Percentiles rank a stretch among this genome's conserved stretches.
phyloP scores from a whole-genome alignment of 2,888 invertebrate genomes.

The Ochropacha duplaris region DNA sequence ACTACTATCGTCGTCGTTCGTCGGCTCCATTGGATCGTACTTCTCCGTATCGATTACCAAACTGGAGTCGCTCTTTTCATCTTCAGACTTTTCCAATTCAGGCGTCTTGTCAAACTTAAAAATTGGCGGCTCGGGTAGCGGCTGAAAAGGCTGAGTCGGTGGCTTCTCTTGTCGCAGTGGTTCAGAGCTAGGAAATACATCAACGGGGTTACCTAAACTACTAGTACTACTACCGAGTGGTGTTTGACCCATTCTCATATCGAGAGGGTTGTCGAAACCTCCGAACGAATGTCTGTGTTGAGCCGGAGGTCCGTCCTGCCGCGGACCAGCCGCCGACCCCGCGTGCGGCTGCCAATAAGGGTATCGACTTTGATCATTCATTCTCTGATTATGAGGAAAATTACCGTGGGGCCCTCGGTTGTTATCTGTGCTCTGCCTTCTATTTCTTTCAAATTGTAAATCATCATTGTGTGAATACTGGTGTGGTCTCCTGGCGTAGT shows the following conservation, averaged over 20 bases:
- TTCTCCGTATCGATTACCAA: constrained; percentile 84
- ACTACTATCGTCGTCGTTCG: constrained; percentile 64
- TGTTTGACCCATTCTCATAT: constrained; percentile 60
- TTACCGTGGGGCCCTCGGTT: not conserved
- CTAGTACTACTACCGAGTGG: constrained; percentile 14
- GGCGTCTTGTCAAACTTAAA: constrained; percentile 57
- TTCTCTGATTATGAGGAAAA: not conserved
- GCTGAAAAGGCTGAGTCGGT: constrained; percentile 34
- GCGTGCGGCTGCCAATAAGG: constrained; percentile 21
- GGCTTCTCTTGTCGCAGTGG: constrained; percentile 12
- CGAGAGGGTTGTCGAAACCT: constrained; percentile 62
- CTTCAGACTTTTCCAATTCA: constrained; percentile 70
- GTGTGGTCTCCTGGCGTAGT: constrained; percentile 52
- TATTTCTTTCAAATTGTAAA: constrained; percentile 19
- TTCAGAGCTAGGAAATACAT: constrained; percentile 6
- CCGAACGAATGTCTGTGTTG: constrained; percentile 51
- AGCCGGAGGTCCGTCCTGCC: constrained; percentile 17
- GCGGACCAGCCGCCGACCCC: constrained; percentile 8
- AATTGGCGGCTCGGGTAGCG: constrained; percentile 63
- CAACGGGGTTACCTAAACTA: not conserved
- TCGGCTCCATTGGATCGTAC: constrained; percentile 82
- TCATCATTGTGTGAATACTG: constrained; percentile 46
- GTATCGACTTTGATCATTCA: not conserved
- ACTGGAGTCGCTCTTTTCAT: constrained; percentile 81
- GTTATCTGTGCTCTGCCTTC: constrained; percentile 24